Percentiles rank a stretch among this genome's conserved stretches.
phyloP scores from a whole-genome alignment of 2,113 vertebrate genomes.

The Argyrosomus japonicus region DNA sequence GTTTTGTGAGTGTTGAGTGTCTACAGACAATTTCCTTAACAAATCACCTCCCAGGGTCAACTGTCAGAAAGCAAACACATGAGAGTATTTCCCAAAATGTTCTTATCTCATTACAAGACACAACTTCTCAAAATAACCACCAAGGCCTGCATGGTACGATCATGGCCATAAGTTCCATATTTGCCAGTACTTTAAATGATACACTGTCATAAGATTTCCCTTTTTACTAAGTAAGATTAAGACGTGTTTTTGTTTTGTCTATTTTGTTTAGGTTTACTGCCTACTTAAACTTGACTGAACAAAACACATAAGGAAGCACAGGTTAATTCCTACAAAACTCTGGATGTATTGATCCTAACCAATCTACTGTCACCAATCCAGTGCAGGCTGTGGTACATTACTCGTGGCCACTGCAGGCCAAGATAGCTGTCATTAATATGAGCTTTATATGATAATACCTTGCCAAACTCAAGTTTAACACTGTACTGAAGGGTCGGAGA shows the following conservation, averaged over 20 bases:
- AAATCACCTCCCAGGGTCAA: background rate
- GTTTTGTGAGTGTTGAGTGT: no score
- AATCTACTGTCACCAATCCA: background rate
- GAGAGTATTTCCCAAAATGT: background rate
- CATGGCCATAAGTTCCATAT: background rate
- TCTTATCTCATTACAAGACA: background rate
- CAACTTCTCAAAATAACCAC: background rate
- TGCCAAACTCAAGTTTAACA: constrained; percentile 32
- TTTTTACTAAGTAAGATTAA: background rate
- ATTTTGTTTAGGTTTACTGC: background rate
- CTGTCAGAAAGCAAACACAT: background rate
- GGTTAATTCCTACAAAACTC: background rate
- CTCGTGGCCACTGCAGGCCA: constrained; percentile 18
- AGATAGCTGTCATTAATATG: constrained; percentile 28
- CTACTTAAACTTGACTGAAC: background rate
- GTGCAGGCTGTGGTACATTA: background rate
- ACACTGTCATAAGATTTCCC: background rate
- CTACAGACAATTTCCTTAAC: no score
- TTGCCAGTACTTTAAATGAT: background rate
- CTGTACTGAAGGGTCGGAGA: constrained; percentile 2
- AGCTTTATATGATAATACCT: constrained; percentile 9
- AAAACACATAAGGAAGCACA: background rate
- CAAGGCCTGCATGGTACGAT: background rate
- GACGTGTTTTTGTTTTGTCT: background rate
- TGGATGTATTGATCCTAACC: constrained; percentile 21